Evolutionary conservation across 2,797 vertebrate genomes (phyloP).

Genomic region (Squalus acanthias): DNA sequence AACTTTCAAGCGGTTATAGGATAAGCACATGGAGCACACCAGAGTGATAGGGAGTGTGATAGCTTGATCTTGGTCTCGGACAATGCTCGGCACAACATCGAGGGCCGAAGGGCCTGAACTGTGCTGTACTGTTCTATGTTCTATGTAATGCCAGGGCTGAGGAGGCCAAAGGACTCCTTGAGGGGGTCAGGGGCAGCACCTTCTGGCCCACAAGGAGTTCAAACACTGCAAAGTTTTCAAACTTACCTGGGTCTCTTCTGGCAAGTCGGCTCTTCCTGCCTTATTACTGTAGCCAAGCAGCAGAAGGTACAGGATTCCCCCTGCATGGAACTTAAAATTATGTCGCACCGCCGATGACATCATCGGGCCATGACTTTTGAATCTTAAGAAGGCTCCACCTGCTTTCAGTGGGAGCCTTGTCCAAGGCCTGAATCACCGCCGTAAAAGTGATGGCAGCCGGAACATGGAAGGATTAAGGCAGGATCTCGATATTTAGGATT

Average conservation of each 20-base stretch:
- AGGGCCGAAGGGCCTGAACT: too few relatives aligned
- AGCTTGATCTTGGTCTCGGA: too few relatives aligned
- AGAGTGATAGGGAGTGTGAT: too few relatives aligned
- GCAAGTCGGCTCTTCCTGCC: background rate
- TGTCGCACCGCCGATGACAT: background rate
- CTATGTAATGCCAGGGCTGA: background rate
- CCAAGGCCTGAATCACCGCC: background rate
- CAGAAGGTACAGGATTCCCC: background rate
- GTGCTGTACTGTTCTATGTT: too few relatives aligned
- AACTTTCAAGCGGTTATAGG: too few relatives aligned
- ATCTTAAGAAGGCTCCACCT: too few relatives aligned
- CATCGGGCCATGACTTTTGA: too few relatives aligned
- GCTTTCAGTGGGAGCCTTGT: too few relatives aligned
- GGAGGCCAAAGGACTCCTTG: background rate
- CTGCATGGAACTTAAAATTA: background rate
- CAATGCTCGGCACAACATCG: too few relatives aligned
- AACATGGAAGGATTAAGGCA: background rate
- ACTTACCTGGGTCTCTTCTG: background rate
- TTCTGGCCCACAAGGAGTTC: background rate
- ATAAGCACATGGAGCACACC: too few relatives aligned
- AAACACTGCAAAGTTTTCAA: background rate
- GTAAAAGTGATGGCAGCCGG: background rate
- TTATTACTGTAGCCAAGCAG: background rate
- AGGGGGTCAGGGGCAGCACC: too few relatives aligned
- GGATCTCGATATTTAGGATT: background rate